Percentiles rank a stretch among this genome's conserved stretches.
Conservation (phyloP, 2,888 invertebrate species). For the Syrphus vitripennis region DNA sequence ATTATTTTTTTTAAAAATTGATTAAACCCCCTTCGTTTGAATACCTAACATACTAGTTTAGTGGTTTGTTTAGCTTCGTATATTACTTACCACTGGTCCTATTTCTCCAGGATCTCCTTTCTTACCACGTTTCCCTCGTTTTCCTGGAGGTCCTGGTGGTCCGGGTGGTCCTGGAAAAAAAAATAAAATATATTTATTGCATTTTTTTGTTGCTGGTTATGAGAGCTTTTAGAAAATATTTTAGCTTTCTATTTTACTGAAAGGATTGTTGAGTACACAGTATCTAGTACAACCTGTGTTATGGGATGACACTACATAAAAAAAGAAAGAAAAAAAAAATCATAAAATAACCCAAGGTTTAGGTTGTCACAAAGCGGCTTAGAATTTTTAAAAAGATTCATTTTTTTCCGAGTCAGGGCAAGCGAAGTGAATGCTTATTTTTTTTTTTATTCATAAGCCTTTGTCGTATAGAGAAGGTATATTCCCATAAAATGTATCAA, state of each 20-base stretch:
- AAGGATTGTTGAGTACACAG: constrained; percentile 44
- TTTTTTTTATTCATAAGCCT: neutral
- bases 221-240: constrained; percentile 28
- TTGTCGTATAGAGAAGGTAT: neutral
- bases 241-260: constrained; percentile 25
- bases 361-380: constrained; percentile 69
- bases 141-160: constrained; percentile 92
- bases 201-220: constrained; percentile 24
- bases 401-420: constrained; percentile 10
- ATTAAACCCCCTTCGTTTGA: neutral
- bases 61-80: constrained; percentile 11
- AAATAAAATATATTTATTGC: constrained; percentile 50
- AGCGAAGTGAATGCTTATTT: neutral
- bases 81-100: constrained; percentile 88
- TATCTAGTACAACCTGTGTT: constrained; percentile 33
- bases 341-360: constrained; percentile 51
- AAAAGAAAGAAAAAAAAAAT: neutral
- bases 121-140: constrained; percentile 94
- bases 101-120: constrained; percentile 92
- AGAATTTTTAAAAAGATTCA: constrained; percentile 45
- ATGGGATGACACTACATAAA: constrained; percentile 64
- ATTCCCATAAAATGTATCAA: constrained; percentile 37
- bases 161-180: constrained; percentile 83
- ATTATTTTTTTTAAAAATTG: neutral
- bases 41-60: neutral